These are phyloP conservation scores for Diachrysia chrysitis DNA, from an alignment of 2,888 invertebrate species.

Conservation along the genomic window DNA sequence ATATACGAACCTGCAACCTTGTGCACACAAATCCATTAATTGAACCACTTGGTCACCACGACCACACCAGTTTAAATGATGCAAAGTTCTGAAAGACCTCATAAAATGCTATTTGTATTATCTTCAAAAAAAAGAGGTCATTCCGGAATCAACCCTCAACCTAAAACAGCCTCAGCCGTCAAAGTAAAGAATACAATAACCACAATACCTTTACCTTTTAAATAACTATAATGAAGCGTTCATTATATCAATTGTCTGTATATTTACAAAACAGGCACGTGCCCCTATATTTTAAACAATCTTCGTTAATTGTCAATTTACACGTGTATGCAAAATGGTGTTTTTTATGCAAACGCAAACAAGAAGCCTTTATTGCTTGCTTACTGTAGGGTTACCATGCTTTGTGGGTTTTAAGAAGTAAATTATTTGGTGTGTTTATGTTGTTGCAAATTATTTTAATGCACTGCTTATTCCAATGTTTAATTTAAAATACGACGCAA, in stretches of 20 bases:
- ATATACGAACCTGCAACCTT: too few relatives aligned
- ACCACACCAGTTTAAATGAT: too few relatives aligned
- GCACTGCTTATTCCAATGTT: too few relatives aligned
- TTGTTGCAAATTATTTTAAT: too few relatives aligned
- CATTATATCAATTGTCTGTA: slow-evolving; percentile 41
- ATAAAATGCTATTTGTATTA: too few relatives aligned
- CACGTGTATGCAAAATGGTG: slow-evolving; percentile 61
- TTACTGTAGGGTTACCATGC: slow-evolving; percentile 26
- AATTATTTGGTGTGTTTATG: background rate
- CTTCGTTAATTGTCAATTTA: slow-evolving; percentile 64
- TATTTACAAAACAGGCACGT: slow-evolving; percentile 26
- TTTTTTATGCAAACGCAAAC: slow-evolving; percentile 51
- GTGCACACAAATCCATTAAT: too few relatives aligned
- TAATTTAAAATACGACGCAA: too few relatives aligned
- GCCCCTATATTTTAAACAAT: slow-evolving; percentile 26
- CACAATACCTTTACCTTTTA: background rate
- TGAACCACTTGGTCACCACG: too few relatives aligned
- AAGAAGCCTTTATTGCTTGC: slow-evolving; percentile 64
- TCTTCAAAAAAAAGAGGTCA: background rate
- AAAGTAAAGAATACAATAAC: too few relatives aligned
- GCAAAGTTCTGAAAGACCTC: too few relatives aligned
- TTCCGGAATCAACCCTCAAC: background rate
- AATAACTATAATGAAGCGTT: slow-evolving; percentile 17
- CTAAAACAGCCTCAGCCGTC: background rate
- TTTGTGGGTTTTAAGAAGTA: background rate